phyloP scores from a whole-genome alignment of 2,113 vertebrate genomes.

The Silurus meridionalis region DNA sequence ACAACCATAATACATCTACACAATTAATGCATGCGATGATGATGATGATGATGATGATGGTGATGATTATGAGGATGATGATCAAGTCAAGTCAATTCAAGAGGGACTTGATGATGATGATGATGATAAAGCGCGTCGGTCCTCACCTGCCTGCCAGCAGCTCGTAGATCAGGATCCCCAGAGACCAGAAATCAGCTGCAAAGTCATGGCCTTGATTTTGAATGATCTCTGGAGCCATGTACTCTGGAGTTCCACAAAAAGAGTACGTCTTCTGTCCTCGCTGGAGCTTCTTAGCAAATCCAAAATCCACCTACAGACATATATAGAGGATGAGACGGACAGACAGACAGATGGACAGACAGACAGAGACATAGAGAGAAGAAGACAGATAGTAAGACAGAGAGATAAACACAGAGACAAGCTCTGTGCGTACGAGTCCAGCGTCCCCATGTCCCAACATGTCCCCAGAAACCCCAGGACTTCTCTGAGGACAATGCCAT shows the following conservation, averaged over 20 bases:
- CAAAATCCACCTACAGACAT: conserved; percentile 78
- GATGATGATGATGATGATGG: too few relatives aligned
- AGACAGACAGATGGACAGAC: neutral
- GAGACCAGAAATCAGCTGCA: conserved; percentile 81
- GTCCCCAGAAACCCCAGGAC: too few relatives aligned
- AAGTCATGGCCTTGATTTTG: conserved; percentile 84
- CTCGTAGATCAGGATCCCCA: conserved; percentile 78
- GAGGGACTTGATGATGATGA: neutral
- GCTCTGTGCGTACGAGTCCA: too few relatives aligned
- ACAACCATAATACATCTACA: too few relatives aligned
- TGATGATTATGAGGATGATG: too few relatives aligned
- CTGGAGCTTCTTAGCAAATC: conserved; percentile 77
- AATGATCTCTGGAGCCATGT: conserved; percentile 82
- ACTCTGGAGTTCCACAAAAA: conserved; percentile 82
- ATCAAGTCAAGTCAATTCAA: too few relatives aligned
- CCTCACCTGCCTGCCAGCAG: conserved; percentile 78
- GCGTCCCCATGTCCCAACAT: too few relatives aligned
- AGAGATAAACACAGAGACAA: too few relatives aligned
- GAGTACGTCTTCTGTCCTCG: conserved; percentile 80
- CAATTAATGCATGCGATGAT: too few relatives aligned
- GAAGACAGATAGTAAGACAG: too few relatives aligned
- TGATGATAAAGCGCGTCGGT: neutral
- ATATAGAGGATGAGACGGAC: neutral
- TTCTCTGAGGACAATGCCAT: too few relatives aligned
- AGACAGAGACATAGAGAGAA: too few relatives aligned